Evolutionary conservation across 1,140 invertebrate species (phyloP).

Genomic region (Procambarus virginalis): DNA sequence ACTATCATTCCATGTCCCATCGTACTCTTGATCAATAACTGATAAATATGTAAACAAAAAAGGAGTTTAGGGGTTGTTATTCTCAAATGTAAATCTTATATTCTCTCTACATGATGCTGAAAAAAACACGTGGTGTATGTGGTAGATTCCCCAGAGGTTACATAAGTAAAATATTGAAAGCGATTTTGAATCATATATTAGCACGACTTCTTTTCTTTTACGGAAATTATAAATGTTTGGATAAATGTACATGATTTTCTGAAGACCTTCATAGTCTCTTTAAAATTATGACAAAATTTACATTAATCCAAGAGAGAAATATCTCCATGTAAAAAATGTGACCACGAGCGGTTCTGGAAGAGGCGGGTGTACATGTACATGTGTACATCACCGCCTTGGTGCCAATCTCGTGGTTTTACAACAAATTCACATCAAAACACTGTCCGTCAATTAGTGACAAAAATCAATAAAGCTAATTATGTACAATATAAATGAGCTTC

Average conservation of each 20-base stretch:
- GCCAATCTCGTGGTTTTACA: neutral
- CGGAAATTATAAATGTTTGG: neutral
- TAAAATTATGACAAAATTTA: neutral
- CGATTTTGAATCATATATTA: neutral
- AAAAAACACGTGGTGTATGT: neutral
- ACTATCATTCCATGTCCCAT: neutral
- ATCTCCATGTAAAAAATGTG: neutral
- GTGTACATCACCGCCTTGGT: neutral
- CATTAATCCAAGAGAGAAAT: neutral
- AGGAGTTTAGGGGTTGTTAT: no score
- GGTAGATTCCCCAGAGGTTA: neutral
- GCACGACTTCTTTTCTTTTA: constrained; percentile 1
- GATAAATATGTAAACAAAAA: neutral
- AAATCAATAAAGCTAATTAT: neutral
- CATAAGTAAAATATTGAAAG: neutral
- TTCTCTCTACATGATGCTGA: no score
- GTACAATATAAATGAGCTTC: neutral
- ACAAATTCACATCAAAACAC: constrained; percentile 1
- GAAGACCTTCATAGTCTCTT: neutral
- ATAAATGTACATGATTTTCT: constrained; percentile 4
- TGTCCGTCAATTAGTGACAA: neutral
- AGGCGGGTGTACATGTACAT: neutral
- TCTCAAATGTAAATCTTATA: no score
- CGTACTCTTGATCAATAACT: neutral
- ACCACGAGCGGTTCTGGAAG: neutral